phyloP scores from a whole-genome alignment of 1,140 invertebrate genomes.

The Heliconius hermathena region DNA sequence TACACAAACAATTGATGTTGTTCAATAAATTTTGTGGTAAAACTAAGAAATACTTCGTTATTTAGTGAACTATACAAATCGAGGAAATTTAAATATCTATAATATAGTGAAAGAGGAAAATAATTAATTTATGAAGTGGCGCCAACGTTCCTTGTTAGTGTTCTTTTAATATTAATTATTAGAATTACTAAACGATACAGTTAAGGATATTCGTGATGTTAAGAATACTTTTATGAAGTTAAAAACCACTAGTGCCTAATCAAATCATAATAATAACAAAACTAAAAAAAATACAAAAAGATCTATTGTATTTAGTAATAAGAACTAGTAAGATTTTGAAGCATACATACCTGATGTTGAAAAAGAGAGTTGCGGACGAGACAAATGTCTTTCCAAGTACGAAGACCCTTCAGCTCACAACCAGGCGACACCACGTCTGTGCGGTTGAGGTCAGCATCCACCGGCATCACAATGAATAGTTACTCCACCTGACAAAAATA shows the following conservation, averaged over 20 bases:
- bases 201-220: no score
- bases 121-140: no score
- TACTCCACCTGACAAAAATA: constrained; percentile 65
- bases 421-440: constrained; percentile 79
- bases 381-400: constrained; percentile 81
- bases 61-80: no score
- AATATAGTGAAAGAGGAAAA: no score
- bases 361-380: constrained; percentile 78
- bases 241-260: no score
- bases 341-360: constrained; percentile 71
- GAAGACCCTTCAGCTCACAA: constrained; percentile 78
- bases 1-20: not conserved
- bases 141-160: no score
- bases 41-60: not conserved
- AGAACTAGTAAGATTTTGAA: not conserved
- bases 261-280: not conserved
- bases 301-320: not conserved
- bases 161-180: no score
- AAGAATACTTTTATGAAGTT: no score
- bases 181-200: no score
- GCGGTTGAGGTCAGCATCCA: constrained; percentile 79
- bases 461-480: constrained; percentile 80
- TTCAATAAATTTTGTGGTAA: not conserved
- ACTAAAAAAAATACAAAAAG: not conserved
- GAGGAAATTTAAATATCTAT: no score